These are phyloP conservation scores for Megaceryle alcyon DNA, from an alignment of 2,797 vertebrate genomes.

Conservation along the genomic window DNA sequence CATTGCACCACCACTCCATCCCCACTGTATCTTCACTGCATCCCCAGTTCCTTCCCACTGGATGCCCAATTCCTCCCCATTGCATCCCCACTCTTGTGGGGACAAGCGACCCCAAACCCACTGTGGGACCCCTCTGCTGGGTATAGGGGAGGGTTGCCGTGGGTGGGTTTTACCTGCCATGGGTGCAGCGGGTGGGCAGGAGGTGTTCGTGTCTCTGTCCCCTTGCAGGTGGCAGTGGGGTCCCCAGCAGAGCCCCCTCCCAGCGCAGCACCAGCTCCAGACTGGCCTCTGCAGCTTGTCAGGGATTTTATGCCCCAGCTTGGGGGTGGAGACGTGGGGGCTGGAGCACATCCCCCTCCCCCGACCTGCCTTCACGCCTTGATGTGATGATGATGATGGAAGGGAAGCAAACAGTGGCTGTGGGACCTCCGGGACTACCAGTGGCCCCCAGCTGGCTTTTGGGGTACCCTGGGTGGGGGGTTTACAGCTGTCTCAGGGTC, in stretches of 20 bases:
- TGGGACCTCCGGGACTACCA: accelerated
- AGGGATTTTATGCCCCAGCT: constrained; percentile 54
- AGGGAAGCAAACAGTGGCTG: accelerated
- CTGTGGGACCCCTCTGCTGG: accelerated
- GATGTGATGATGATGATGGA: not conserved
- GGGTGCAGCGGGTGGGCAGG: not conserved
- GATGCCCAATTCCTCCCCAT: not conserved
- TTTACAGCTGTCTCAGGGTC: not conserved
- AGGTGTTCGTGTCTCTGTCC: not conserved
- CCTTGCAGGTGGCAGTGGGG: accelerated
- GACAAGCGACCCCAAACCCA: accelerated
- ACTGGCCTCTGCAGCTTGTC: not conserved
- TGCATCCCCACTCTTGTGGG: no score
- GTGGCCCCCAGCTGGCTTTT: not conserved
- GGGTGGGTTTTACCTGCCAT: constrained; percentile 33
- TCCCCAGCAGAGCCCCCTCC: not conserved
- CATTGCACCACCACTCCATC: no score
- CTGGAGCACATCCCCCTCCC: not conserved
- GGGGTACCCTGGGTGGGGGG: not conserved
- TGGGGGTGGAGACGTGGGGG: not conserved
- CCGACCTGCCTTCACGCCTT: not conserved
- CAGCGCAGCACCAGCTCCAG: accelerated
- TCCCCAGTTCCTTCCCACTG: no score
- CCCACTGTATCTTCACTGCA: no score
- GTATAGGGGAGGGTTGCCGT: accelerated